Percentiles rank a stretch among this genome's conserved stretches.
These are phyloP conservation scores for Philereme vetulata DNA, from an alignment of 2,888 invertebrate species.

Conservation along the genomic window DNA sequence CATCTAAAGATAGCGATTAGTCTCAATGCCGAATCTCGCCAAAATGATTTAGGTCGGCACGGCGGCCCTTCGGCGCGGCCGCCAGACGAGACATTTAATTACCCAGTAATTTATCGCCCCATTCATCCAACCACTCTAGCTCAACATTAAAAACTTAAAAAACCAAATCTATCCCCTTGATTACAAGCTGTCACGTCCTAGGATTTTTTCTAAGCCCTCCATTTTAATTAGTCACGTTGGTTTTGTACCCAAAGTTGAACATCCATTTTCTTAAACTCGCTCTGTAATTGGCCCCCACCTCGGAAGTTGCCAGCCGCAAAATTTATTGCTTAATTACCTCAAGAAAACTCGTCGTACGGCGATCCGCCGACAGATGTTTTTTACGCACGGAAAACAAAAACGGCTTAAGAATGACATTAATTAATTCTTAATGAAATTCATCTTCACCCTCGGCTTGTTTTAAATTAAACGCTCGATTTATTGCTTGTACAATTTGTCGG, in stretches of 20 bases:
- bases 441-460: constrained; percentile 80
- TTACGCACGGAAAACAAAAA: constrained; percentile 81
- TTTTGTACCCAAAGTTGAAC: constrained; percentile 61
- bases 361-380: constrained; percentile 79
- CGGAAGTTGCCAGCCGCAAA: constrained; percentile 78
- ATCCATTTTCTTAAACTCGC: constrained; percentile 78
- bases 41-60: constrained; percentile 52
- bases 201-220: constrained; percentile 80
- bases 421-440: constrained; percentile 85
- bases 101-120: constrained; percentile 75
- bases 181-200: constrained; percentile 82
- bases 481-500: constrained; percentile 82
- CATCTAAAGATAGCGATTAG: constrained; percentile 25
- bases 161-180: constrained; percentile 78
- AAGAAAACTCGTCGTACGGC: constrained; percentile 76
- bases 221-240: constrained; percentile 78
- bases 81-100: constrained; percentile 75
- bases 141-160: constrained; percentile 59
- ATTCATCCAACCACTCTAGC: constrained; percentile 75
- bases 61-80: constrained; percentile 42
- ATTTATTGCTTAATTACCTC: constrained; percentile 85
- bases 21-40: constrained; percentile 40
- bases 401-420: constrained; percentile 84
- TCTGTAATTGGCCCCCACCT: constrained; percentile 79
- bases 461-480: constrained; percentile 81